Evolutionary conservation across 2,113 vertebrate genomes (phyloP), one percentile per base, ranked within the genome.

Genomic region (Clupea harengus): DNA sequence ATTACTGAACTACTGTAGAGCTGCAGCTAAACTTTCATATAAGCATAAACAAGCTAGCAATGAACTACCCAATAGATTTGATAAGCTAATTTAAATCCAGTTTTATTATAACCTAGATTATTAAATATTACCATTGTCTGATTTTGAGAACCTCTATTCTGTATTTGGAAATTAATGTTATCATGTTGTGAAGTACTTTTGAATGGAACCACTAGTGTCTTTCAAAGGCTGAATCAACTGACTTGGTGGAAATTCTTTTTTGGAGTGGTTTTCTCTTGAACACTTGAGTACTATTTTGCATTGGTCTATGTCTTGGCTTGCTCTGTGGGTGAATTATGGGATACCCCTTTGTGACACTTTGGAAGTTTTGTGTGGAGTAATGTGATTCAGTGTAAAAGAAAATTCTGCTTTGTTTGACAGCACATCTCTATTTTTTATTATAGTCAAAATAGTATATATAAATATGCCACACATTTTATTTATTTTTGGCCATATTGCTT

Each of bases 401-500:
- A 44, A 67, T 25, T 39, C 10, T 78, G 72, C 72, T 78, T 78
- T 78, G 39, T 78, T 78, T 15, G 11, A 78, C 28, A 75, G 67
- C 28, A 78, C 72, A 78, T 78, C 32, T 32, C 72, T 78, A 78
- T 78, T 78, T 72, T 64, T 78, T 78, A 32, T 18, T 15, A 39
- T 78, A 78, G 72, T 78, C 72, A 13, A 78, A 78, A 78, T 39
- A 78, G 18, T 50, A 39, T 80, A 80, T 54, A 85, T 54, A 85
- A 22, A 85, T 72, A 64, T 81, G 28, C 18, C 18, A 45, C 50
- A 54, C 32, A 78, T 78, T 82, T 22, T 44, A 28, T 17, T 78
- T 81, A 80, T 88, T 82, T 83, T 83, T 82, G 82, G 54, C 72
- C 46, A 57, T 54, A 85, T 87, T 75, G 28, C 83, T 57, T 25